phyloP scores from a whole-genome alignment of 2,113 vertebrate species.

The Myotis davidii region DNA sequence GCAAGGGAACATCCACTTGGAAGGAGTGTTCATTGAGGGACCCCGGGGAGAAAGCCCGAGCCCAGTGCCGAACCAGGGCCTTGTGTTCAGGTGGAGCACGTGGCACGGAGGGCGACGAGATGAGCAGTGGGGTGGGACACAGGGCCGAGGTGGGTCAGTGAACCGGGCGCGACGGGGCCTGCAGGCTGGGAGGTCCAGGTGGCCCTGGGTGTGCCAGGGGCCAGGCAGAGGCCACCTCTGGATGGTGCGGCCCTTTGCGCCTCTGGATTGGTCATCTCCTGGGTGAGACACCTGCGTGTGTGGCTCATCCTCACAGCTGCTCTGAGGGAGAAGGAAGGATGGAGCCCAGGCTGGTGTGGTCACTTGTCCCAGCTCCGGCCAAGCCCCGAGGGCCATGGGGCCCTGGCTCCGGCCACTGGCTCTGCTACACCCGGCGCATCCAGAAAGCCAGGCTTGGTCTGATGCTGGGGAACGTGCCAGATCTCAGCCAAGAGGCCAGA shows the following conservation, averaged over 20 bases:
- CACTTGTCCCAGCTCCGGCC: neutral
- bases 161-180: neutral
- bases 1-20: neutral
- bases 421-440: rapidly evolving
- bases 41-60: too few species aligned
- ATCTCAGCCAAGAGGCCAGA: neutral
- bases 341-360: neutral
- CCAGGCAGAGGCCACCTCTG: neutral
- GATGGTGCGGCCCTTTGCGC: neutral
- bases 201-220: neutral
- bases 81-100: neutral
- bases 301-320: neutral
- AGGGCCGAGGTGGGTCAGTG: neutral
- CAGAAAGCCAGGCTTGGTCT: neutral
- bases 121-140: neutral
- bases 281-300: neutral
- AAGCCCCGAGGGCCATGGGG: rapidly evolving
- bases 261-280: neutral
- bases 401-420: neutral
- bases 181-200: neutral
- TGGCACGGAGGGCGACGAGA: neutral
- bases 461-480: rapidly evolving
- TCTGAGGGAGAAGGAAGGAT: neutral
- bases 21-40: neutral
- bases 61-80: too few species aligned